Conservation (phyloP, 53 echinoderm and acorn worm genomes). For the Luidia sarsii region DNA sequence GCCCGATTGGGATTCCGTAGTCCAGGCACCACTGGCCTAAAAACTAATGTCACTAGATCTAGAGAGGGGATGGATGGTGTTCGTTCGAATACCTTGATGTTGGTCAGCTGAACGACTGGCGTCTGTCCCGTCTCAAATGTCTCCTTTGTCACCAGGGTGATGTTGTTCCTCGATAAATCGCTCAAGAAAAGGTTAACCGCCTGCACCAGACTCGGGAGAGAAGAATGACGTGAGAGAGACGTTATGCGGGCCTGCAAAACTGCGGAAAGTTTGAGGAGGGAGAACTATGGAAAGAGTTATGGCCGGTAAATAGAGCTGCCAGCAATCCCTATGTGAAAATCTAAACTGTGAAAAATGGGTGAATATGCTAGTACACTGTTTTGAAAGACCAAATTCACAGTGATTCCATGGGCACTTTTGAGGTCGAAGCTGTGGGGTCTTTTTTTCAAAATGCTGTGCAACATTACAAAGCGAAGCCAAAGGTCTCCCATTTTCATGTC, state of each 20-base stretch:
- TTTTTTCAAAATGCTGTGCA: no score
- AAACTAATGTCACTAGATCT: not conserved
- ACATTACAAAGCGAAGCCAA: no score
- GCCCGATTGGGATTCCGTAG: no score
- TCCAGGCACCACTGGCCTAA: no score
- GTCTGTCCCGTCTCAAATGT: conserved; percentile 43
- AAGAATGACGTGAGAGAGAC: not conserved
- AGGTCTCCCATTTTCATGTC: no score
- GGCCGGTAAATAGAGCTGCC: not conserved
- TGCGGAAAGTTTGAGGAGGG: not conserved
- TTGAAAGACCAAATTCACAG: not conserved
- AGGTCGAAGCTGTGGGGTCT: no score
- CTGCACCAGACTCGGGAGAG: conserved; percentile 2
- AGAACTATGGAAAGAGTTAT: not conserved
- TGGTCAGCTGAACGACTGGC: conserved; percentile 49
- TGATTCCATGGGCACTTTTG: no score
- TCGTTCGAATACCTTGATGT: conserved; percentile 50
- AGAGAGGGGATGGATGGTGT: not conserved
- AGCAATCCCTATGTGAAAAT: not conserved
- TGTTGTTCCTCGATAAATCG: conserved; percentile 31
- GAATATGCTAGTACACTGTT: not conserved
- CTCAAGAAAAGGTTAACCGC: conserved; percentile 40
- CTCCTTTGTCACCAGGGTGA: conserved; percentile 62
- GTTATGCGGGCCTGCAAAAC: no score
- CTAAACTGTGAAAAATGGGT: no score